Conservation (phyloP, 2,797 vertebrate genomes). For the Pteronotus mesoamericanus region DNA sequence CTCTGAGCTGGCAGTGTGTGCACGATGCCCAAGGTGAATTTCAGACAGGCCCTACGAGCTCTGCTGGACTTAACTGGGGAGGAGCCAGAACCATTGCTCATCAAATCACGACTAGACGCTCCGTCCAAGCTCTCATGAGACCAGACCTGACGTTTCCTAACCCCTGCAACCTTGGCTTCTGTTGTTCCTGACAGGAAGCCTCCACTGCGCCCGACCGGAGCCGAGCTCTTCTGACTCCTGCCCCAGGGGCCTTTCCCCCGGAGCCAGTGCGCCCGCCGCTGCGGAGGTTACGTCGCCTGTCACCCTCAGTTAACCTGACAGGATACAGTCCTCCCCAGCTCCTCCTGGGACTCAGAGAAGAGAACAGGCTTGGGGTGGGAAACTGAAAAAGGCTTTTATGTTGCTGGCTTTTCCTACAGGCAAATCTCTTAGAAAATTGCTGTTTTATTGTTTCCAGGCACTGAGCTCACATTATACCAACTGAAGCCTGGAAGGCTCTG, state of each 20-base stretch:
- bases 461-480: slow-evolving; percentile 60
- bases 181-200: background rate
- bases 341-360: background rate
- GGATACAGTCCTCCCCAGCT: background rate
- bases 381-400: background rate
- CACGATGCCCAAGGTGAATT: background rate
- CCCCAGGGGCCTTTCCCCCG: background rate
- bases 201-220: background rate
- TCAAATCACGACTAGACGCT: background rate
- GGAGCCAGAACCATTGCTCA: background rate
- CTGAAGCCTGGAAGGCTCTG: slow-evolving; percentile 49
- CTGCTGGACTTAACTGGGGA: background rate
- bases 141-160: background rate
- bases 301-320: slow-evolving; percentile 45
- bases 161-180: background rate
- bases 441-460: slow-evolving; percentile 76
- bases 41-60: background rate
- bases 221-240: background rate
- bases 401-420: slow-evolving; percentile 42
- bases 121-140: background rate
- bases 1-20: background rate
- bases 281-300: background rate
- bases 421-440: slow-evolving; percentile 71
- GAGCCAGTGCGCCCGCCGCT: background rate
- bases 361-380: background rate